Percentiles rank a stretch among this genome's conserved stretches.
These are phyloP conservation scores for Drosophila sp. DNA, from an alignment of 1,140 invertebrate species.

Conservation along the genomic window DNA sequence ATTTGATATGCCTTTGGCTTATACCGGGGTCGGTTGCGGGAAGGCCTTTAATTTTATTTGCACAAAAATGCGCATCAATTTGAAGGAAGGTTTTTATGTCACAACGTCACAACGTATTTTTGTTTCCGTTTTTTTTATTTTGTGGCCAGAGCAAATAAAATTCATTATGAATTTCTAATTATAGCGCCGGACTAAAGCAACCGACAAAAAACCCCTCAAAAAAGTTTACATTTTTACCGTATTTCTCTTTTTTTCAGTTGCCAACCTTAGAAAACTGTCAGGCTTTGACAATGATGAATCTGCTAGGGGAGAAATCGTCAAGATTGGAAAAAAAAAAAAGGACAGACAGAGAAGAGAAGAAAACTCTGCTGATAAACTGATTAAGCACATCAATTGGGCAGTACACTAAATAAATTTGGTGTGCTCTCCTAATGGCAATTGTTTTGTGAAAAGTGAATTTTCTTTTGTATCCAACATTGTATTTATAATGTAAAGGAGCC, in stretches of 20 bases:
- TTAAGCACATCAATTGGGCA: slow-evolving; percentile 79
- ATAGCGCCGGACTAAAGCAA: slow-evolving; percentile 55
- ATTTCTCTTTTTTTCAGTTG: slow-evolving; percentile 18
- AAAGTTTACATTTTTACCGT: slow-evolving; percentile 64
- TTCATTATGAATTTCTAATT: slow-evolving; percentile 84
- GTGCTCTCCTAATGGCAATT: slow-evolving; percentile 66
- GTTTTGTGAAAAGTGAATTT: slow-evolving; percentile 83
- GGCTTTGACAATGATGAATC: slow-evolving; percentile 82
- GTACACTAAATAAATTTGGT: slow-evolving; percentile 44
- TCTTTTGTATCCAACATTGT: slow-evolving; percentile 62
- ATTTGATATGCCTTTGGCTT: slow-evolving; percentile 76
- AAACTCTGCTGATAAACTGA: slow-evolving; percentile 74
- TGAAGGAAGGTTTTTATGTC: slow-evolving; percentile 58
- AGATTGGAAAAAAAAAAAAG: neutral
- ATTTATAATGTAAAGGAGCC: slow-evolving; percentile 59
- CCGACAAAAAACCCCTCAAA: slow-evolving; percentile 48
- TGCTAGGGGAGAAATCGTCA: slow-evolving; percentile 61
- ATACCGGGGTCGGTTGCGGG: slow-evolving; percentile 39
- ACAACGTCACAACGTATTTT: slow-evolving; percentile 41
- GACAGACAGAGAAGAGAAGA: slow-evolving; percentile 4
- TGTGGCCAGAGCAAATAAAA: slow-evolving; percentile 83
- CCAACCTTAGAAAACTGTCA: slow-evolving; percentile 66
- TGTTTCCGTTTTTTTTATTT: slow-evolving; percentile 46
- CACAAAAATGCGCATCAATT: slow-evolving; percentile 77
- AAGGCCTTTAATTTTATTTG: slow-evolving; percentile 81